Percentiles rank a stretch among this genome's conserved stretches.
Evolutionary conservation across 2,113 vertebrate species (phyloP).

Genomic region (Phalacrocorax brasilianus): DNA sequence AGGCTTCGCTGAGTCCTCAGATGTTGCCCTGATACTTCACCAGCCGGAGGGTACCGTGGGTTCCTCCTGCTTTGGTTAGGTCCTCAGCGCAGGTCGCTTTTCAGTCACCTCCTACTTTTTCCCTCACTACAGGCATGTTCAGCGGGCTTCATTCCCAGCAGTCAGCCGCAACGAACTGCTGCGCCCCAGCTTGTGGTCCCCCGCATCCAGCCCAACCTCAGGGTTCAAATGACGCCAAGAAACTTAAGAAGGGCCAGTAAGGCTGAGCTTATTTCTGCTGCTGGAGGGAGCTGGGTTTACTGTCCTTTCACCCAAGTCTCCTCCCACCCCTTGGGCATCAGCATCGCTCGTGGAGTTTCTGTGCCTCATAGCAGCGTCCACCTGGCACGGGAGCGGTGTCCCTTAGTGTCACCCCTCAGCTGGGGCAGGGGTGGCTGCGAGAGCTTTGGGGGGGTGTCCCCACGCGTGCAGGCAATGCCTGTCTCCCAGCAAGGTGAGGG

Average conservation of each 20-base stretch:
- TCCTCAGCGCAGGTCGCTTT: neutral
- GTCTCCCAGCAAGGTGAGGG: neutral
- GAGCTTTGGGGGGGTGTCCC: neutral
- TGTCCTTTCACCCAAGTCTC: neutral
- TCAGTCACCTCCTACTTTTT: neutral
- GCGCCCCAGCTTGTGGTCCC: neutral
- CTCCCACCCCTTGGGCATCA: neutral
- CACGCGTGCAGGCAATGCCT: accelerated
- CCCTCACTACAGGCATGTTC: neutral
- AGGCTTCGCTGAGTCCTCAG: neutral
- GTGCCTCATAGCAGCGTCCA: neutral
- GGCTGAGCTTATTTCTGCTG: neutral
- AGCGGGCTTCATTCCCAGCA: neutral
- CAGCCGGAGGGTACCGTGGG: accelerated
- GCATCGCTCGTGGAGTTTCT: neutral
- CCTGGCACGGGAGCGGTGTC: accelerated
- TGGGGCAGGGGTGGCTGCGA: too few species aligned
- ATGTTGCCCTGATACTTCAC: neutral
- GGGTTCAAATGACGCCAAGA: neutral
- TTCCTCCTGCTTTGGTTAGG: neutral
- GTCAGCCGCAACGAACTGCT: neutral
- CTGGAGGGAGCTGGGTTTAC: neutral
- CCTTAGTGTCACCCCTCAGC: neutral
- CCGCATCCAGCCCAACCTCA: neutral
- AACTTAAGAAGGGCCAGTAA: neutral